A percentile compares a stretch with the other conserved stretches of the same genome.
Evolutionary conservation across 1,140 invertebrate genomes (phyloP).

Genomic region (Caenorhabditis brenneri): DNA sequence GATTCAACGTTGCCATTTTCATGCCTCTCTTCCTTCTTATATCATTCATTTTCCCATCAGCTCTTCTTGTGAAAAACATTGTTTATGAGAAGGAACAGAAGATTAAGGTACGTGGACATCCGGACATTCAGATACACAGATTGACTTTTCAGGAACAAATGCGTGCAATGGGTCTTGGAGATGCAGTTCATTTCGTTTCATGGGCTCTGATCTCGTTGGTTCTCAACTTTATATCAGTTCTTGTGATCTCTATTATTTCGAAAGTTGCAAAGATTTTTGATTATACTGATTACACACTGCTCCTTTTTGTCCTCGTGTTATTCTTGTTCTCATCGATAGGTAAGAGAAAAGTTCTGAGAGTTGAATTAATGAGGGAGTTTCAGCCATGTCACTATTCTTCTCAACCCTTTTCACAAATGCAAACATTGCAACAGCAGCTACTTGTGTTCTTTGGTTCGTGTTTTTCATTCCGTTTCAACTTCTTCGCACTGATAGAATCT

Average conservation of each 20-base stretch:
- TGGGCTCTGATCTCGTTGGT: conserved; percentile 75
- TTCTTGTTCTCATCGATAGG: conserved; percentile 62
- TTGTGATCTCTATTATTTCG: conserved; percentile 59
- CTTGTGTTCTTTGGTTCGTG: conserved; percentile 64
- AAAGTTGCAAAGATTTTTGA: conserved; percentile 60
- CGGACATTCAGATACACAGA: neutral
- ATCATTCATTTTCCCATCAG: conserved; percentile 78
- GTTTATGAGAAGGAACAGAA: conserved; percentile 78
- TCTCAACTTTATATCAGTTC: conserved; percentile 61
- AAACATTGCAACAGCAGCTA: conserved; percentile 64
- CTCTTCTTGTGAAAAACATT: conserved; percentile 80
- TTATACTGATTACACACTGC: conserved; percentile 58
- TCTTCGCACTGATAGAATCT: conserved; percentile 46
- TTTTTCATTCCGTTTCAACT: conserved; percentile 66
- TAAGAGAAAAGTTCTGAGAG: neutral
- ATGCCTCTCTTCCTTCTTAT: conserved; percentile 73
- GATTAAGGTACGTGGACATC: conserved; percentile 68
- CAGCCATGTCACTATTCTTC: conserved; percentile 60
- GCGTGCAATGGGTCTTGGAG: conserved; percentile 71
- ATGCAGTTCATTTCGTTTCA: conserved; percentile 74
- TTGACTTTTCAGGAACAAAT: conserved; percentile 72
- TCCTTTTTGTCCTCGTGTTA: conserved; percentile 59
- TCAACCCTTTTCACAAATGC: conserved; percentile 65
- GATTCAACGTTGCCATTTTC: conserved; percentile 72
- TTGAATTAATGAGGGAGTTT: neutral